Percentiles rank a stretch among this genome's conserved stretches.
Evolutionary conservation across 2,797 vertebrate species (phyloP).

Genomic region (Bradypus variegatus): DNA sequence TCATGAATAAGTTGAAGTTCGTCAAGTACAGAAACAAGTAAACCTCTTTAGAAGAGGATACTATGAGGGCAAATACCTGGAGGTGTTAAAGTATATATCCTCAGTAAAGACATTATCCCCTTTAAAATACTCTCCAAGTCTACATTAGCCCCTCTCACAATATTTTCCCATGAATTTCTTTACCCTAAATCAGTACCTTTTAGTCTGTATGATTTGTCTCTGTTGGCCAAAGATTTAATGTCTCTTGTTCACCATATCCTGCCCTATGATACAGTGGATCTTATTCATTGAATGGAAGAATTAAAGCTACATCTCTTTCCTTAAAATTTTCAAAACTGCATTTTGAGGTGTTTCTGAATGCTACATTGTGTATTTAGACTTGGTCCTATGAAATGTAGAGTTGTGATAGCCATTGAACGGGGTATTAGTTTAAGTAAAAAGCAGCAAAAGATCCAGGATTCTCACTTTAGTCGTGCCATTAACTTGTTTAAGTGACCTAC

Average conservation of each 20-base stretch:
- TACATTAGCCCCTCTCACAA: not conserved
- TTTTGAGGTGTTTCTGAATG: constrained; percentile 8
- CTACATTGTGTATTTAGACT: not conserved
- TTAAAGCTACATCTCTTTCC: not conserved
- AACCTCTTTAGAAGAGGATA: not conserved
- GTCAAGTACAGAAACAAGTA: not conserved
- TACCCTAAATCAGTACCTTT: constrained; percentile 3
- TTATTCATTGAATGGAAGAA: constrained; percentile 19
- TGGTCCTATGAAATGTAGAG: not conserved
- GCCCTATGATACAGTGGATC: not conserved
- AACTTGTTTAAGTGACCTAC: constrained; percentile 9
- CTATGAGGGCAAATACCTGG: not conserved
- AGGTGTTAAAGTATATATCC: not conserved
- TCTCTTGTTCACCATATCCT: no score
- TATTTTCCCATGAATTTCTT: constrained; percentile 12
- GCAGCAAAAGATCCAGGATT: not conserved
- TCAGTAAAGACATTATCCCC: not conserved
- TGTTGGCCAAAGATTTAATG: not conserved
- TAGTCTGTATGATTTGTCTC: constrained; percentile 6
- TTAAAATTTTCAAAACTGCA: constrained; percentile 11
- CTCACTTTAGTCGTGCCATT: not conserved
- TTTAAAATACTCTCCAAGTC: not conserved
- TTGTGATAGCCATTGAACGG: not conserved
- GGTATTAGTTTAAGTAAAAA: constrained; percentile 23
- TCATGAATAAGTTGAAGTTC: not conserved